Base-by-base conservation (phyloP, 1,140 invertebrate genomes). In the Magallana ariakensis region DNA sequence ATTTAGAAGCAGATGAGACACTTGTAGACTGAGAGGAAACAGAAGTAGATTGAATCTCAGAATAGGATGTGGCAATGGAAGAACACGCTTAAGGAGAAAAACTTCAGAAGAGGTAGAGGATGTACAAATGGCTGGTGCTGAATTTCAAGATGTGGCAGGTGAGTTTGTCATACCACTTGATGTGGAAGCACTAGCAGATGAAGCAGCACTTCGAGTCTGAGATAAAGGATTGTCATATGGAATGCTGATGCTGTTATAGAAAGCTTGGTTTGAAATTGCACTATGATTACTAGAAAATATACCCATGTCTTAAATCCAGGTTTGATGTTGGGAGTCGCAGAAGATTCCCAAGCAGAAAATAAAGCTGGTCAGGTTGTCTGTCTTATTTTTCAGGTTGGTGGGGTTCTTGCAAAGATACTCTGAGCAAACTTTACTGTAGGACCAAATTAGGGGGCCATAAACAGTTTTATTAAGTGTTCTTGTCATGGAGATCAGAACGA, bases 401-500 rank as follows among this genome's bases (percentile, higher is more conserved):
- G 90, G 85, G 26, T 90, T 57, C 19, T 81, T 80, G 1, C 80
- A 53, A 58, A 91, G 19, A 75, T 88, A 90, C 56, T 92, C 87
- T 8, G 89, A 87, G 75, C 85, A 89, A 1, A 54, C 80, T 53
- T n/a, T 26, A 33, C 88, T 87, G 70, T 91, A 90, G 7, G 85
- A 83, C 13, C 22, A 83, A n/a, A 89, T 89, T 33, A 92, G 87
- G 16, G 91, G 89, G 8, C 88, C 88, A 85, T 92, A 90, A 1
- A 91, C 89, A 19, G 58, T 87, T 54, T 62, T 83, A 22, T 90
- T 87, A 15, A 1, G 33, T 33, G 84, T 89, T 1, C 33, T 33
- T 33, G 33, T 33, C 33, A 33, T 33, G 33, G 33, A 33, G 33
- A 33, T 3, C 1, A 33, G 3, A 3, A 33, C 3, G 3, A 1